These are phyloP conservation scores for Rhipidura dahli DNA, from an alignment of 2,113 vertebrate genomes.

Conservation along the genomic window DNA sequence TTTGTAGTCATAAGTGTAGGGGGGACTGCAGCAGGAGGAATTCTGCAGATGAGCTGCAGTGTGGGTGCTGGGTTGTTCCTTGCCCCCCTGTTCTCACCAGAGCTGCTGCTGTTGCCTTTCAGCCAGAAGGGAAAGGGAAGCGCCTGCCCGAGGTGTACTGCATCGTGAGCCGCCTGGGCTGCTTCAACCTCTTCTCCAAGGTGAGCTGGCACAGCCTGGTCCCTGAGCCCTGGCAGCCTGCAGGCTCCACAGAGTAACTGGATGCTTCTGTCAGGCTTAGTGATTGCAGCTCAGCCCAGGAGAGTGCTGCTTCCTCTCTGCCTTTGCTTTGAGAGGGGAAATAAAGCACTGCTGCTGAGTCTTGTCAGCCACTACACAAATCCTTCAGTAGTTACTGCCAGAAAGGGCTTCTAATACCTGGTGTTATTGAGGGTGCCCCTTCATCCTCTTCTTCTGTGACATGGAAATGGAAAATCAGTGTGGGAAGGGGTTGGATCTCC, in stretches of 20 bases:
- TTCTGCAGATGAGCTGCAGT: neutral
- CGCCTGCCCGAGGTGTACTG: conserved; percentile 95
- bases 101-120: conserved; percentile 41
- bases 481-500: neutral
- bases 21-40: neutral
- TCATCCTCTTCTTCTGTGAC: neutral
- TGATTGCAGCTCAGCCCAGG: neutral
- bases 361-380: neutral
- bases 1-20: neutral
- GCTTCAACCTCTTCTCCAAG: conserved; percentile 98
- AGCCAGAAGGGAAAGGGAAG: conserved; percentile 91
- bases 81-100: neutral
- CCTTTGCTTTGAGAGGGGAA: neutral
- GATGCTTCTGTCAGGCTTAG: neutral
- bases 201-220: conserved; percentile 69
- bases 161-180: conserved; percentile 94
- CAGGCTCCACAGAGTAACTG: neutral
- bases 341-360: neutral
- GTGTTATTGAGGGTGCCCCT: neutral
- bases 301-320: neutral
- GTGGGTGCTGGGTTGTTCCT: neutral
- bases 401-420: neutral
- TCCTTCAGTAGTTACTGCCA: neutral
- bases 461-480: neutral
- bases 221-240: neutral